Evolutionary conservation across 2,888 invertebrate species (phyloP), one percentile per base, ranked within the genome.

Genomic region (Dromius quadrimaculatus): DNA sequence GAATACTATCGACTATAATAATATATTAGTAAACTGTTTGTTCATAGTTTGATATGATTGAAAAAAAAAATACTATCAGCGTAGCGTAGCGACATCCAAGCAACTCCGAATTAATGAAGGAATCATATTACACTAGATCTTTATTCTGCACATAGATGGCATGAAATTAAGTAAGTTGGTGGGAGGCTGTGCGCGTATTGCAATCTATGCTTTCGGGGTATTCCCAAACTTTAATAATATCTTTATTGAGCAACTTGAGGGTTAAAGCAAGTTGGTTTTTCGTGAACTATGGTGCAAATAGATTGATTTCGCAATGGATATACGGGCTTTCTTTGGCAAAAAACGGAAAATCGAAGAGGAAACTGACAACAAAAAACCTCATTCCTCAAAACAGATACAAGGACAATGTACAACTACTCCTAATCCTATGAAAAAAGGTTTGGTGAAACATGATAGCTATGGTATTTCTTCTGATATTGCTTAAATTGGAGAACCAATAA

Each of bases 381-480:
- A 64, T 28, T 41, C 23, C 43, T 45, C 64, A 64, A 64, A 41
- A 64, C 22, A 47, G 19, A 22, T 47, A 11, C 20, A 47, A 20
- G 22, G 20, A 47, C 20, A 47, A 20, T n/a, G 20, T 47, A 47
- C 47, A 47, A 20, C 50, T 45, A 57, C 65, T 65, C 50, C 65
- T 59, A 64, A 19, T 64, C 5, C 43, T 59, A 38, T 59, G 36
- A 13, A 47, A 59, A 59, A 38, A 38, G 61, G 34, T 59, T n/a
- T n/a, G n/a, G n/a, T n/a, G n/a, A n/a, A n/a, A n/a, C n/a, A n/a
- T 32, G 32, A 22, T 47, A 65, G 65, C 50, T 65, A 19, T 65
- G 50, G 45, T 23, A 65, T 54, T 65, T 23, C 50, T 57, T 57
- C 50, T 45, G 65, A 65, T 65, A 65, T 65, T 65, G 65, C 65